Conservation (phyloP, 2,888 invertebrate genomes). For the Hetaerina titia region DNA sequence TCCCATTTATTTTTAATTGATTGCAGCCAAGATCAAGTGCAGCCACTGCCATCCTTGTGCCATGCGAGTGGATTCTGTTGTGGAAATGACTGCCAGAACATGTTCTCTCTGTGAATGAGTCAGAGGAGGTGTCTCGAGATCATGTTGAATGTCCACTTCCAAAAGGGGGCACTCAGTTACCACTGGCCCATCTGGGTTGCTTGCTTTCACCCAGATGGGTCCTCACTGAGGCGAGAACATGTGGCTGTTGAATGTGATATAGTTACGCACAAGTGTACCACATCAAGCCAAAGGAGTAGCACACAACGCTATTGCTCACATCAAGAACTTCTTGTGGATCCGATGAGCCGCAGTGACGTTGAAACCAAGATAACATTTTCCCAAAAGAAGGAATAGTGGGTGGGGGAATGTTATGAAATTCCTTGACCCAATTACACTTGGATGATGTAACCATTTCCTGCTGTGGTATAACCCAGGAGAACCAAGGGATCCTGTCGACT, state of each 20-base stretch:
- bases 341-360: slow-evolving; percentile 22
- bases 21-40: slow-evolving; percentile 41
- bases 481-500: slow-evolving; percentile 5
- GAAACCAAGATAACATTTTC: neutral
- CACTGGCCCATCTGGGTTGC: neutral
- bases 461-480: slow-evolving; percentile 4
- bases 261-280: slow-evolving; percentile 64
- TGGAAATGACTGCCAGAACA: neutral
- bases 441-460: neutral
- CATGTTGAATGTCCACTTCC: neutral
- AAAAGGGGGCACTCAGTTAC: neutral
- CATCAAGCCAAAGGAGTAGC: slow-evolving; percentile 59
- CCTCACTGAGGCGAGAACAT: neutral
- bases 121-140: neutral
- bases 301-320: slow-evolving; percentile 42
- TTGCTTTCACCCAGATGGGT: neutral
- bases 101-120: neutral
- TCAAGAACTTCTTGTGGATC: slow-evolving; percentile 40
- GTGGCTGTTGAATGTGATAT: slow-evolving; percentile 65
- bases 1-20: slow-evolving; percentile 63
- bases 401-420: neutral
- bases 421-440: neutral
- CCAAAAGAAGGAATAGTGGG: neutral
- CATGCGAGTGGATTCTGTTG: neutral
- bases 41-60: slow-evolving; percentile 34